Percentiles rank a stretch among this genome's conserved stretches.
These are phyloP conservation scores for Cephus runcator DNA, from an alignment of 2,888 invertebrate species.

Conservation along the genomic window DNA sequence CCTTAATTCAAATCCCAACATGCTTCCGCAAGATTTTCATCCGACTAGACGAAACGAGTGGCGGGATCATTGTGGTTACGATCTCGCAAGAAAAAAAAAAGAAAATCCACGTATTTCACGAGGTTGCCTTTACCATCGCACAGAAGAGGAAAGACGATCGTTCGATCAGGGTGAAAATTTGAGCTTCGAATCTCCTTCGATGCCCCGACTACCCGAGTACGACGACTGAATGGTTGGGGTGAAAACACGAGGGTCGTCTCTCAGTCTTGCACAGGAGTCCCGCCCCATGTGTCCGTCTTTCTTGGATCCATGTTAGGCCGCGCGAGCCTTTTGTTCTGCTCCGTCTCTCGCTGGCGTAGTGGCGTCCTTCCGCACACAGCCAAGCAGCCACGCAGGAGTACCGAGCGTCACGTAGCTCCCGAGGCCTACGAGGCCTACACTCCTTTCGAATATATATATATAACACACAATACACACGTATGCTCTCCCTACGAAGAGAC, in stretches of 20 bases:
- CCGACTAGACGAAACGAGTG: background rate
- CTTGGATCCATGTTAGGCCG: background rate
- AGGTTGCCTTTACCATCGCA: background rate
- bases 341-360: slow-evolving; percentile 26
- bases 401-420: slow-evolving; percentile 33
- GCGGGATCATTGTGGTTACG: background rate
- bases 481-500: background rate
- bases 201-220: background rate
- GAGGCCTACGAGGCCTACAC: background rate
- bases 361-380: slow-evolving; percentile 32
- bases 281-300: background rate
- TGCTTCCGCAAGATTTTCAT: background rate
- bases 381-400: slow-evolving; percentile 8
- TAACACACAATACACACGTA: background rate
- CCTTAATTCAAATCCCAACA: background rate
- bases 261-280: background rate
- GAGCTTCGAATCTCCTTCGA: background rate
- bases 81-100: background rate
- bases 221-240: background rate
- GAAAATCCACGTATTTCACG: background rate
- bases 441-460: background rate
- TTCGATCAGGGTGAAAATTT: background rate
- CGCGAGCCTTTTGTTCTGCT: slow-evolving; percentile 31
- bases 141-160: background rate
- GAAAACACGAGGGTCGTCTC: background rate